A percentile compares a stretch with the other conserved stretches of the same genome.
phyloP scores from a whole-genome alignment of 1,140 invertebrate genomes.

The Pogonomyrmex barbatus region DNA sequence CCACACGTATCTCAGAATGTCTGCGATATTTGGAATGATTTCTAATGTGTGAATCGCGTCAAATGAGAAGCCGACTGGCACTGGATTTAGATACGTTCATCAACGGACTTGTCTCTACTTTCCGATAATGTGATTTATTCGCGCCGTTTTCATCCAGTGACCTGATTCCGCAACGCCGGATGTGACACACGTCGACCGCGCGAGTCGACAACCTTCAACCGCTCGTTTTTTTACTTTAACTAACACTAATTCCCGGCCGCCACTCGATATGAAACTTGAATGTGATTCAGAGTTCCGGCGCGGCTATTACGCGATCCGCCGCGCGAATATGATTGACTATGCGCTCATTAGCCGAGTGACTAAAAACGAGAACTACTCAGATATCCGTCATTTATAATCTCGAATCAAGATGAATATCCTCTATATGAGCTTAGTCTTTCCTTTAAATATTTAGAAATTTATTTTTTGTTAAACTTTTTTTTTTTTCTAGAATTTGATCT shows the following conservation, averaged over 20 bases:
- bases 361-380: constrained; percentile 33
- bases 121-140: constrained; percentile 62
- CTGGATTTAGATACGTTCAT: constrained; percentile 70
- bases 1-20: constrained; percentile 5
- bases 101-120: constrained; percentile 39
- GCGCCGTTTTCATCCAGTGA: constrained; percentile 62
- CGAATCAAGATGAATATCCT: constrained; percentile 37
- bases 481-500: background rate
- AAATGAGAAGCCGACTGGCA: constrained; percentile 30
- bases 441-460: background rate
- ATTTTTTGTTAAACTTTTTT: constrained; percentile 2
- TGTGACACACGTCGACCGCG: constrained; percentile 33
- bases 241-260: background rate
- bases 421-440: background rate
- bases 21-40: constrained; percentile 59
- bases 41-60: constrained; percentile 68
- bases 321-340: constrained; percentile 33
- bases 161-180: constrained; percentile 58
- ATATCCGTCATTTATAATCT: constrained; percentile 9
- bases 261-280: constrained; percentile 34
- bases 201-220: constrained; percentile 47
- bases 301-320: constrained; percentile 20
- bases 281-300: constrained; percentile 36
- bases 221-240: constrained; percentile 12
- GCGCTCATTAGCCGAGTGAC: constrained; percentile 24